Percentiles rank a stretch among this genome's conserved stretches.
These are phyloP conservation scores for Neosilurus mollespiculum DNA, from an alignment of 2,797 vertebrate genomes.

Conservation along the genomic window DNA sequence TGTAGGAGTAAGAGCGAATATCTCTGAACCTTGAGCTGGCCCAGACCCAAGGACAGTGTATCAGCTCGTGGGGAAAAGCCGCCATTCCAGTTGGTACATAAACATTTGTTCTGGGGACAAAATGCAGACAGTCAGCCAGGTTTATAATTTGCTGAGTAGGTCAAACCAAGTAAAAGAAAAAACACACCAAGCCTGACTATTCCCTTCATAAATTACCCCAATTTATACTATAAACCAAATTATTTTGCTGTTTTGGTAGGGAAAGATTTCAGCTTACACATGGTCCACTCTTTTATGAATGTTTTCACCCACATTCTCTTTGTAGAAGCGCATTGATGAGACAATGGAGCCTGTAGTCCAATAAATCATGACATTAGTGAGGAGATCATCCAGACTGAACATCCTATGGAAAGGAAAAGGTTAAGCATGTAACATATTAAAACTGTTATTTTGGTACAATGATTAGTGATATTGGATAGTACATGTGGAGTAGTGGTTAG, in stretches of 20 bases:
- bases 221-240: background rate
- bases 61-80: constrained; percentile 78
- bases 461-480: too few species aligned
- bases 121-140: background rate
- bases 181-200: too few species aligned
- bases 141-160: background rate
- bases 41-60: constrained; percentile 74
- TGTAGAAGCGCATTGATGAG: constrained; percentile 89
- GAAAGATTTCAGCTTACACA: constrained; percentile 65
- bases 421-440: background rate
- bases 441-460: background rate
- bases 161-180: background rate
- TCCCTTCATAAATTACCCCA: background rate
- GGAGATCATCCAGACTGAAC: constrained; percentile 82
- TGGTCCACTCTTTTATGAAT: constrained; percentile 31
- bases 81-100: constrained; percentile 81
- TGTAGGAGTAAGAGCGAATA: constrained; percentile 76
- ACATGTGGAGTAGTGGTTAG: too few species aligned
- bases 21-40: constrained; percentile 68
- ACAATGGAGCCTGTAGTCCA: constrained; percentile 84
- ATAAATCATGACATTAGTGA: constrained; percentile 89
- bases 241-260: too few species aligned
- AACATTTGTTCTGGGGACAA: constrained; percentile 65
- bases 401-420: constrained; percentile 68
- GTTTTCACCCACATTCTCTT: constrained; percentile 75